Evolutionary conservation across 2,888 invertebrate genomes (phyloP), one percentile per base, ranked within the genome.

Genomic region (Rotaria macrura): DNA sequence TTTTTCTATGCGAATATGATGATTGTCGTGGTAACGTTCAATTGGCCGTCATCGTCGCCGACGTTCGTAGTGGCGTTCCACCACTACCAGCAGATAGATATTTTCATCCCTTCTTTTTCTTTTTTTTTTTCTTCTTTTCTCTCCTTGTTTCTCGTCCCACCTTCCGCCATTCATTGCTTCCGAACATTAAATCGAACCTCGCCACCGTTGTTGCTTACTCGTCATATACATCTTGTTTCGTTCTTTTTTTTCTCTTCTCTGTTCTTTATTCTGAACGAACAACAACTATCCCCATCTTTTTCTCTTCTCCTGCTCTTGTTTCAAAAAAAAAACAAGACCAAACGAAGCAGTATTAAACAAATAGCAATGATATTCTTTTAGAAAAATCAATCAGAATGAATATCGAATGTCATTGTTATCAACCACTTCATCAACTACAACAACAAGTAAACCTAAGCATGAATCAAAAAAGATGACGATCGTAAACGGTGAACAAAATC

Each of bases 21-120:
- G 65, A 65, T 65, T 65, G 65, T 65, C 65, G 65, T 65, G 65
- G 65, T 65, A 65, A 65, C 65, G 65, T 65, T 65, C 65, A 65
- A 65, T 65, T 65, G 65, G 65, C 17, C 65, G 65, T 65, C 65
- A 5, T 65, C 65, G 38, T 65, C 65, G 65, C 20, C 65, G 65
- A 65, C 65, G 65, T 65, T 65, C 14, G 65, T 65, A 65, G 65
- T 65, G 65, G 65, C 65, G 65, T 65, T 65, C 65, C 65, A 65
- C 65, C 65, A 65, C 20, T 20, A 65, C 65, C 65, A 65, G 17
- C 34, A 65, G 65, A 65, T 65, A 65, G 65, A 65, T 65, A 65
- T 65, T 65, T 65, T 65, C 65, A 65, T 65, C 65, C 65, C 65
- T 34, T 65, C 34, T 34, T 65, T 65, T 65, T 29, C 29, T 57